Evolutionary conservation across 2,113 vertebrate genomes (phyloP).

Genomic region (Melozone crissalis): DNA sequence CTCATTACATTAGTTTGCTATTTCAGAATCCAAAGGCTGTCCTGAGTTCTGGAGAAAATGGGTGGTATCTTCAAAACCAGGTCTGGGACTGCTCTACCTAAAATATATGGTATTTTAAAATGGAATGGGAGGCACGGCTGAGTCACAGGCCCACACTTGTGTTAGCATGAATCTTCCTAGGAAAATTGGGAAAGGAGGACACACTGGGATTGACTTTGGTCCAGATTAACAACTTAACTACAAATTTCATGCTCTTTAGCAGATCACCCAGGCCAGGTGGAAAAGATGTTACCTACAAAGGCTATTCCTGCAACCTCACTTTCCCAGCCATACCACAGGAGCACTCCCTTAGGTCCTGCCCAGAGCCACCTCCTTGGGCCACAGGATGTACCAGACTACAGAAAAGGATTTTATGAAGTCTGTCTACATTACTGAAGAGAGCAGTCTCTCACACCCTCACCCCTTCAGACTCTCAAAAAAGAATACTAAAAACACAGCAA

Average conservation of each 20-base stretch:
- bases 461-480: not conserved
- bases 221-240: not conserved
- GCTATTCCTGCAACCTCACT: not conserved
- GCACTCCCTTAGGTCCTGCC: not conserved
- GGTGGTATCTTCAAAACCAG: not conserved
- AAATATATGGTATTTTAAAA: not conserved
- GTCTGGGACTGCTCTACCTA: not conserved
- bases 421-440: not conserved
- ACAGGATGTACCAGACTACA: rapidly evolving
- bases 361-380: not conserved
- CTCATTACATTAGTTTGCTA: not conserved
- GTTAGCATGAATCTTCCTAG: not conserved
- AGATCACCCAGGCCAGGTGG: not conserved
- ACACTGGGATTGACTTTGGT: not conserved
- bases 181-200: not conserved
- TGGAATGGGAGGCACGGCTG: not conserved
- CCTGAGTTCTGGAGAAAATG: not conserved
- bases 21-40: not conserved
- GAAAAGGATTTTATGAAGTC: not conserved
- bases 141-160: not conserved
- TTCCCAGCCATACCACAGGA: not conserved
- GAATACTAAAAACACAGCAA: not conserved
- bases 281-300: not conserved
- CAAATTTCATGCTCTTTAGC: not conserved
- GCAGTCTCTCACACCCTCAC: not conserved